Evolutionary conservation across 2,888 invertebrate species (phyloP).

Genomic region (Drosophila lacicola): DNA sequence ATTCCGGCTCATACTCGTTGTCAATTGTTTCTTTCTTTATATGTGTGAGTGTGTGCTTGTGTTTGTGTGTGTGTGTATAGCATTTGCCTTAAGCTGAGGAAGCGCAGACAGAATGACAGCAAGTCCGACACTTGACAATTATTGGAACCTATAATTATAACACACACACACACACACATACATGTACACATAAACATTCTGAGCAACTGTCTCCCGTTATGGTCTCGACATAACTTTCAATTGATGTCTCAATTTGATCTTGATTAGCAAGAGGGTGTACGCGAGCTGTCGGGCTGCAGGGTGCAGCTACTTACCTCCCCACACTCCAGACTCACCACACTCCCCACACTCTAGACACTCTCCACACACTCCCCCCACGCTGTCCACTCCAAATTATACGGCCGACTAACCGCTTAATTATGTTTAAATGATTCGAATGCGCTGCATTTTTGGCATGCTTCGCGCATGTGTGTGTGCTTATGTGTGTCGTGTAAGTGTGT

Average conservation of each 20-base stretch:
- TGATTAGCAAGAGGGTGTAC: neutral
- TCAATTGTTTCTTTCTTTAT: slow-evolving; percentile 31
- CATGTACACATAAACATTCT: neutral
- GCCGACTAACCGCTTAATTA: slow-evolving; percentile 65
- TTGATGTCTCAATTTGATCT: slow-evolving; percentile 73
- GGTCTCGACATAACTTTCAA: slow-evolving; percentile 66
- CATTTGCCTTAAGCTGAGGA: slow-evolving; percentile 56
- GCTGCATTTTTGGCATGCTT: slow-evolving; percentile 70
- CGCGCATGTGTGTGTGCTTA: slow-evolving; percentile 6
- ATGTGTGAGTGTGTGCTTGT: neutral
- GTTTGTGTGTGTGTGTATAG: neutral
- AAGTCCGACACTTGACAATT: slow-evolving; percentile 58
- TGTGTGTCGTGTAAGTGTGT: slow-evolving; percentile 6
- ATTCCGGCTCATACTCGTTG: slow-evolving; percentile 61
- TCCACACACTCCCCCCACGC: neutral
- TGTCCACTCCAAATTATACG: slow-evolving; percentile 1
- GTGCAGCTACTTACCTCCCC: slow-evolving; percentile 1
- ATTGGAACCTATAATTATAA: slow-evolving; percentile 73
- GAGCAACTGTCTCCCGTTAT: slow-evolving; percentile 47
- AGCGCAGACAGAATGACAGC: slow-evolving; percentile 40
- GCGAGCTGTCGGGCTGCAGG: neutral
- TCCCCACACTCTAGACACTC: slow-evolving; percentile 1
- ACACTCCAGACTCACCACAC: neutral
- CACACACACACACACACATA: slow-evolving; percentile 26
- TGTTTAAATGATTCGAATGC: slow-evolving; percentile 72